Percentiles rank a stretch among this genome's conserved stretches.
Conservation (phyloP, 2,797 vertebrate species). For the Simalia tracyae region DNA sequence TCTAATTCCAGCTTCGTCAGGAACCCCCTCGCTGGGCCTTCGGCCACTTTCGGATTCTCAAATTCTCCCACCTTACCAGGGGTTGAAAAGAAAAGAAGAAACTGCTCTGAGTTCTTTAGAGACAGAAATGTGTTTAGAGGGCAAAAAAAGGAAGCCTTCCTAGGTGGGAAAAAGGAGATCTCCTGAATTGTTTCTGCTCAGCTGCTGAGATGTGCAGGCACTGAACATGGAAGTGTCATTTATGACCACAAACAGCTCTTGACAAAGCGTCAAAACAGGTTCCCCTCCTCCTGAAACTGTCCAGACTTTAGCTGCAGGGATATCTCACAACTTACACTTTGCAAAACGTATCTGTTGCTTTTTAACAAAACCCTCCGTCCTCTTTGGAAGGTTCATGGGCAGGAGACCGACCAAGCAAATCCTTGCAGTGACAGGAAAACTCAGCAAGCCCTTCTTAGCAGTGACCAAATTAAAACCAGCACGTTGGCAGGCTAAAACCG, state of each 20-base stretch:
- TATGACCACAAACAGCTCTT: not conserved
- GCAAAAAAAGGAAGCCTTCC: not conserved
- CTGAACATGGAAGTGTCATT: accelerated
- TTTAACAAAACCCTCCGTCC: not conserved
- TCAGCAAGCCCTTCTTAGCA: not conserved
- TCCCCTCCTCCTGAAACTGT: not conserved
- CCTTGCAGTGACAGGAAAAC: not conserved
- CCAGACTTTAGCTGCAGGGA: not conserved
- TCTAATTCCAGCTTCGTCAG: not conserved
- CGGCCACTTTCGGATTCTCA: not conserved
- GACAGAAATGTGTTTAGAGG: not conserved
- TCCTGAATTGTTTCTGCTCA: not conserved
- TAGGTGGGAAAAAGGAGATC: not conserved
- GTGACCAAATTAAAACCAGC: not conserved
- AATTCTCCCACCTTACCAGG: not conserved
- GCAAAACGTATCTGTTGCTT: not conserved
- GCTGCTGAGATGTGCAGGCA: not conserved
- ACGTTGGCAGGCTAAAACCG: not conserved
- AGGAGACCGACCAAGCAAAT: not conserved
- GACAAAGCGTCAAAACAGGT: not conserved
- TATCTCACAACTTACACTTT: not conserved
- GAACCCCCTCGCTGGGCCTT: not conserved
- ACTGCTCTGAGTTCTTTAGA: not conserved
- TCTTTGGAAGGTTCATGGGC: not conserved
- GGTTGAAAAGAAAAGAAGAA: not conserved